Conservation (phyloP, 2,797 vertebrate species). For the Poecilia gillii region DNA sequence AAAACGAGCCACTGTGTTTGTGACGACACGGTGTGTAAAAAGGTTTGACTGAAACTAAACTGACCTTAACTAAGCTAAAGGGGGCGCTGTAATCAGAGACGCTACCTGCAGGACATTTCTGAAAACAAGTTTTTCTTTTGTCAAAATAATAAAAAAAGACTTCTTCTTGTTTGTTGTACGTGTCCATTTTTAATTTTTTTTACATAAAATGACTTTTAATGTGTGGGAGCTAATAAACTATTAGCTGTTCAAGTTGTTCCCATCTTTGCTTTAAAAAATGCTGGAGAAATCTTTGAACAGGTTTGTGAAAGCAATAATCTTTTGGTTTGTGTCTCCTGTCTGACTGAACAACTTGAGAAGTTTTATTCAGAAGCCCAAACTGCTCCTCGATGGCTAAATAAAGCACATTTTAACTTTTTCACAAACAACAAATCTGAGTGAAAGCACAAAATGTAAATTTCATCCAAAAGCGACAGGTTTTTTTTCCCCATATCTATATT, state of each 20-base stretch:
- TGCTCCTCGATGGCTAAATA: neutral
- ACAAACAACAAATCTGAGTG: neutral
- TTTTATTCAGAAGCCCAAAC: neutral
- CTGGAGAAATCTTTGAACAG: neutral
- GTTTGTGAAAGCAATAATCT: neutral
- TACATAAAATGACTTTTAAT: neutral
- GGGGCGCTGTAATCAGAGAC: constrained; percentile 31
- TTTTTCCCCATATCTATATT: constrained; percentile 28
- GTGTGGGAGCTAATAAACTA: neutral
- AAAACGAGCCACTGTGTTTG: constrained; percentile 56
- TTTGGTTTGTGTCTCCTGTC: neutral
- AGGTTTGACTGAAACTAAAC: constrained; percentile 39
- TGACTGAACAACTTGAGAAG: neutral
- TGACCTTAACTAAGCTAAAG: constrained; percentile 23
- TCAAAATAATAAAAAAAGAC: constrained; percentile 46
- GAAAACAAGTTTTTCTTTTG: constrained; percentile 55
- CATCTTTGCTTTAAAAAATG: neutral
- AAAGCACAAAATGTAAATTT: neutral
- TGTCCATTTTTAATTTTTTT: neutral
- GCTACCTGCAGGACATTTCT: constrained; percentile 16
- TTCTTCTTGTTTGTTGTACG: constrained; percentile 34
- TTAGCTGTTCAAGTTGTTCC: neutral
- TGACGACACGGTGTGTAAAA: constrained; percentile 47
- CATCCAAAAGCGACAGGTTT: neutral
- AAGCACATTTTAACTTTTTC: neutral